Conservation (phyloP, 2,888 invertebrate genomes). For the Stenodema calcarata region DNA sequence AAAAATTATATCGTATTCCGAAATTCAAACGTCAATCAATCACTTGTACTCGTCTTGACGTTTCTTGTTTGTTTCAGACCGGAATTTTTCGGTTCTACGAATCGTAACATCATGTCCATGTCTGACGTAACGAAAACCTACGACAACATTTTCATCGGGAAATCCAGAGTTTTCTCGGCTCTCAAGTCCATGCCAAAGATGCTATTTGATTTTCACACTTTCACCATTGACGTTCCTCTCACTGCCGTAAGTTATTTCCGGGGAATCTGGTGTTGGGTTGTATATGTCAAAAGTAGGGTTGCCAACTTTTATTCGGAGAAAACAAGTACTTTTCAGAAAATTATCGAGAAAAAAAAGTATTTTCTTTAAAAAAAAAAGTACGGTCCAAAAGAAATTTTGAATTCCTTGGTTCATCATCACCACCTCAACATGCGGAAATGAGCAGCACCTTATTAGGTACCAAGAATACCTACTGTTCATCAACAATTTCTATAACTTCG, state of each 20-base stretch:
- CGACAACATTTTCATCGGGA: slow-evolving; percentile 14
- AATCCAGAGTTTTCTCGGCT: background rate
- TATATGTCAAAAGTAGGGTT: too few relatives aligned
- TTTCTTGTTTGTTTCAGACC: background rate
- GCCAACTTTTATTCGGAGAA: too few relatives aligned
- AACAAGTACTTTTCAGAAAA: too few relatives aligned
- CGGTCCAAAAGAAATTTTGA: too few relatives aligned
- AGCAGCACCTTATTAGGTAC: too few relatives aligned
- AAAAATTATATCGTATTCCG: too few relatives aligned
- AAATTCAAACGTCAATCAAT: background rate
- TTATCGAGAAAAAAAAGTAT: too few relatives aligned
- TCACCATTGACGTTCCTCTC: slow-evolving; percentile 27
- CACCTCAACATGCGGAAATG: too few relatives aligned
- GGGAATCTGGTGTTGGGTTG: background rate
- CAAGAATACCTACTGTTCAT: too few relatives aligned
- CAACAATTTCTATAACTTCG: too few relatives aligned
- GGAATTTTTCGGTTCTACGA: slow-evolving; percentile 1
- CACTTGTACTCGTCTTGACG: background rate
- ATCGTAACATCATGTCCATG: slow-evolving; percentile 38
- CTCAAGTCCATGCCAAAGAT: slow-evolving; percentile 19
- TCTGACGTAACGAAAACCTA: slow-evolving; percentile 42
- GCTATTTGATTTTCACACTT: slow-evolving; percentile 32
- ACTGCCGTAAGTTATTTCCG: background rate
- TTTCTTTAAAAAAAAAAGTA: too few relatives aligned
- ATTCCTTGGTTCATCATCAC: too few relatives aligned